Base-by-base conservation (phyloP, 1,140 invertebrate species). In the Drosophila quadrilineata region DNA sequence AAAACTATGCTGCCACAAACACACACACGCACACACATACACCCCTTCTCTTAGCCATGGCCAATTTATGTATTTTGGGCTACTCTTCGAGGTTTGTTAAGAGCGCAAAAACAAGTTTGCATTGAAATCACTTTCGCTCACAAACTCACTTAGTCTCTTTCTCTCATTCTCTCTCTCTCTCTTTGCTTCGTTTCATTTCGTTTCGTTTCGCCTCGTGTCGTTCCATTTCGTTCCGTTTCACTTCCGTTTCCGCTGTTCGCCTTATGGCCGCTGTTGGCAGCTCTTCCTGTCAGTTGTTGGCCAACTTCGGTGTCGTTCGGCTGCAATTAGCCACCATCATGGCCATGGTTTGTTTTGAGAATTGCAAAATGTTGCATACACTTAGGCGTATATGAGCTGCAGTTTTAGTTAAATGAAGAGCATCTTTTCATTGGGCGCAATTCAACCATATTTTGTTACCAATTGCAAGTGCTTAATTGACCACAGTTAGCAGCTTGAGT, bases 1-100 rank as follows among this genome's bases (percentile, higher is more conserved):
- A 29, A 21, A 28, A 59, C 31, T 59, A 40, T 38, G 17, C n/a
- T n/a, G n/a, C n/a, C n/a, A n/a, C n/a, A n/a, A n/a, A n/a, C n/a
- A n/a, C n/a, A n/a, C n/a, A n/a, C n/a, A n/a, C n/a, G n/a, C n/a
- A n/a, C n/a, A n/a, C n/a, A n/a, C n/a, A n/a, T n/a, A 4, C 14
- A 31, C 3, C 16, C 12, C 12, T 31, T n/a, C n/a, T n/a, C n/a
- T 21, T 10, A 28, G 8, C 2, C 4, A 10, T 14, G 29, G 21
- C 14, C 14, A 8, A 2, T 8, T 0, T 2, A 6, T 3, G n/a
- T n/a, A n/a, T n/a, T n/a, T n/a, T n/a, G n/a, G n/a, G n/a, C n/a
- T 9, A 22, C 75, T 79, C 75, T 79, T 80, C 29, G 10, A 1
- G 0, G 8, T 46, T 8, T 5, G 0, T 3, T 5, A 80, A 80